Percentiles rank a stretch among this genome's conserved stretches.
Conservation (phyloP, 2,797 vertebrate genomes). For the Sebastiscus albofasciatus region DNA sequence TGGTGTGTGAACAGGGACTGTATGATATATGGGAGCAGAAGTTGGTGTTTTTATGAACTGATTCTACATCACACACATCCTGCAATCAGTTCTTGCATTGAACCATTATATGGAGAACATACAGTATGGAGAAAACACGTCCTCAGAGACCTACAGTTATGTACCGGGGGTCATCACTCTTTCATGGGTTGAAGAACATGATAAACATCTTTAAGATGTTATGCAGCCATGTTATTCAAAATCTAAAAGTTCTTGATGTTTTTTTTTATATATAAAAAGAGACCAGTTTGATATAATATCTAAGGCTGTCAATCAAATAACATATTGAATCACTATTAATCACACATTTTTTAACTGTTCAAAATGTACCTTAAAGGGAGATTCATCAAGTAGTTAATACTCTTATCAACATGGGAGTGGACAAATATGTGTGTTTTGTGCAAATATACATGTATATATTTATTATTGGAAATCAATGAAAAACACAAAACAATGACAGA, state of each 20-base stretch:
- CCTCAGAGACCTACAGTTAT: not conserved
- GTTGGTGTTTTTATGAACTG: not conserved
- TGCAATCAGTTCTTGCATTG: not conserved
- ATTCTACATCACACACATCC: not conserved
- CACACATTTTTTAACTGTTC: too few relatives aligned
- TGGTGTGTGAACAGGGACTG: not conserved
- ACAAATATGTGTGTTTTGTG: too few relatives aligned
- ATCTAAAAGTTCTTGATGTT: not conserved
- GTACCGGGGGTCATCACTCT: slow-evolving; percentile 1
- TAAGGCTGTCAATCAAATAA: too few relatives aligned
- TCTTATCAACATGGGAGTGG: too few relatives aligned
- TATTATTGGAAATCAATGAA: too few relatives aligned
- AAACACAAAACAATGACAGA: too few relatives aligned
- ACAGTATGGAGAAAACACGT: not conserved
- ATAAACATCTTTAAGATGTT: not conserved
- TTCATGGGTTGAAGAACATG: slow-evolving; percentile 17
- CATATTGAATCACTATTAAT: too few relatives aligned
- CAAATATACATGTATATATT: too few relatives aligned
- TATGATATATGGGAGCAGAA: not conserved
- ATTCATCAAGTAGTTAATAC: too few relatives aligned
- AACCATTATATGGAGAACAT: not conserved
- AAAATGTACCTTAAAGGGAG: too few relatives aligned
- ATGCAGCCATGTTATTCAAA: not conserved
- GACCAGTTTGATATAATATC: too few relatives aligned
- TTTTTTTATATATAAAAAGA: not conserved